Percentiles rank a stretch among this genome's conserved stretches.
These are phyloP conservation scores for Campylomormyrus numenius DNA, from an alignment of 2,113 vertebrate species.

Conservation along the genomic window DNA sequence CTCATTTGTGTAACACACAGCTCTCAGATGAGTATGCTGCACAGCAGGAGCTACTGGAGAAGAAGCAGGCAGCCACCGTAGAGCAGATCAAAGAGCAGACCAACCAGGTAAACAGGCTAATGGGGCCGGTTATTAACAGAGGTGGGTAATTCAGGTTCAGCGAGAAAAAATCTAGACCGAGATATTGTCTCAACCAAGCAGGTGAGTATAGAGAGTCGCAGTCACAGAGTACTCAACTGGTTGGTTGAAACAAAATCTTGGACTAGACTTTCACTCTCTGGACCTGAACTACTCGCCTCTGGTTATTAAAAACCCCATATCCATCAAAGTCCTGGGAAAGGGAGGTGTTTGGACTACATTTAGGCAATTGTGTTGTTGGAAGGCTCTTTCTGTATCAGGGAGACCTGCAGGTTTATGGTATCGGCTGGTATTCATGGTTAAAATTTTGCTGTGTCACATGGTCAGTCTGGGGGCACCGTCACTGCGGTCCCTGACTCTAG, in stretches of 20 bases:
- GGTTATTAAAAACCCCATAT: background rate
- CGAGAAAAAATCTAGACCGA: too few relatives aligned
- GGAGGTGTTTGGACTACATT: background rate
- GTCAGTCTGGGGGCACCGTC: background rate
- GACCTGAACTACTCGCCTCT: too few relatives aligned
- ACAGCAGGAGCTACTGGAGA: conserved; percentile 71
- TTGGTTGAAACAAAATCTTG: too few relatives aligned
- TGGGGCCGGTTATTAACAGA: too few relatives aligned
- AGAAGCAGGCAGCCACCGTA: conserved; percentile 74
- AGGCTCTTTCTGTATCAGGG: background rate
- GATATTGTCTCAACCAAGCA: too few relatives aligned
- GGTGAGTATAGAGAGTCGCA: too few relatives aligned
- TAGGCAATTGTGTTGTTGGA: background rate
- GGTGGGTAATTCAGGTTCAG: too few relatives aligned
- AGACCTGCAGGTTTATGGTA: background rate
- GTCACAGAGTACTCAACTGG: too few relatives aligned
- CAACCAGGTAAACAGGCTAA: conserved; percentile 65
- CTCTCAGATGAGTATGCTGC: conserved; percentile 56
- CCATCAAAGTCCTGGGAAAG: background rate
- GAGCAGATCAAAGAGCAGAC: conserved; percentile 71
- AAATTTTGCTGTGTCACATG: background rate
- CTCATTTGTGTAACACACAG: conserved; percentile 46
- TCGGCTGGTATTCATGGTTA: background rate
- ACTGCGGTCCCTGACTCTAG: background rate
- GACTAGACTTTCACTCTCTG: too few relatives aligned